These are phyloP conservation scores for Plagiodera versicolora DNA, from an alignment of 2,888 invertebrate genomes.

Conservation along the genomic window DNA sequence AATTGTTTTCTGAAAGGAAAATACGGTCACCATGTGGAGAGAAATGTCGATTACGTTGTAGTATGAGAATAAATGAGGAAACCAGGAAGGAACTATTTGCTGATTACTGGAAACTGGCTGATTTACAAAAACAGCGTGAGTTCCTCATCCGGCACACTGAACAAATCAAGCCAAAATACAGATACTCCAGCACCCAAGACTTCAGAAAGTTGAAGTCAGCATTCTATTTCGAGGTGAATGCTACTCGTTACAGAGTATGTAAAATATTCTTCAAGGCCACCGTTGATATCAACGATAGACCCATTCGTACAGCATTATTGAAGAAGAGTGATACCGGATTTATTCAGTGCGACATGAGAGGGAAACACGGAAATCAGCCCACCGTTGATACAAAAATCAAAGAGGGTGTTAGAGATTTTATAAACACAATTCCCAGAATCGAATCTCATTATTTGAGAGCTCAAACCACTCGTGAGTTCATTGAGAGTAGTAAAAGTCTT, in stretches of 20 bases:
- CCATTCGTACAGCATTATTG: constrained; percentile 12
- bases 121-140: constrained; percentile 2
- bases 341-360: constrained; percentile 16
- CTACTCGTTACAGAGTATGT: constrained; percentile 22
- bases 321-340: constrained; percentile 13
- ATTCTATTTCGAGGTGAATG: constrained; percentile 20
- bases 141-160: constrained; percentile 1
- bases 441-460: constrained; percentile 12
- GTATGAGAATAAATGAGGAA: constrained; percentile 2
- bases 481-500: constrained; percentile 7
- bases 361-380: constrained; percentile 25
- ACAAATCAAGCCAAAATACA: constrained; percentile 9
- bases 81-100: background rate
- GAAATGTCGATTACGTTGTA: constrained; percentile 6
- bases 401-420: constrained; percentile 8
- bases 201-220: constrained; percentile 15
- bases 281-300: constrained; percentile 15
- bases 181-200: constrained; percentile 11
- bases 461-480: constrained; percentile 9
- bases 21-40: constrained; percentile 6
- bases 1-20: constrained; percentile 7
- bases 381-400: constrained; percentile 21
- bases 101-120: constrained; percentile 9
- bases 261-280: constrained; percentile 24
- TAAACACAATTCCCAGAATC: constrained; percentile 8